Conservation (phyloP, 2,113 vertebrate genomes). For the Micronycteris hirsuta region DNA sequence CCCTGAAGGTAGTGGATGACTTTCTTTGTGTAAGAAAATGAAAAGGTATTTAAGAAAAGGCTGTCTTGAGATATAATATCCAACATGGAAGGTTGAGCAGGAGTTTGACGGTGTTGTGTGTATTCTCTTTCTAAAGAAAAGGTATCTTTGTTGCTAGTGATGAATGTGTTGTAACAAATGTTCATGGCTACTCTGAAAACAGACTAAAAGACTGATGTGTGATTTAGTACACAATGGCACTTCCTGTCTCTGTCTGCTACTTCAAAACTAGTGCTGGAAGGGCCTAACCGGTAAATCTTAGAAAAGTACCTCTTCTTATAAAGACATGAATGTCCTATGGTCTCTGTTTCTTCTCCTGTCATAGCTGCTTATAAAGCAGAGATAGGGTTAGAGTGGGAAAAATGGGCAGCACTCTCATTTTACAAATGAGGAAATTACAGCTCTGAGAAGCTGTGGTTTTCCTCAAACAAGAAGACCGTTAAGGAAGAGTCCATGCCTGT, state of each 20-base stretch:
- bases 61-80: not conserved
- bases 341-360: slow-evolving; percentile 35
- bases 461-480: not conserved
- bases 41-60: not conserved
- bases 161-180: not conserved
- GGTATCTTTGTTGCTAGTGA: not conserved
- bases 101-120: not conserved
- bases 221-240: slow-evolving; percentile 14
- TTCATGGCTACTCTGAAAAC: slow-evolving; percentile 4
- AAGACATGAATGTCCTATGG: not conserved
- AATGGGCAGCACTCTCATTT: not conserved
- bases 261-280: not conserved
- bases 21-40: not conserved
- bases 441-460: not conserved
- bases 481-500: not conserved
- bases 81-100: not conserved
- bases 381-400: not conserved
- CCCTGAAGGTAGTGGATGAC: not conserved
- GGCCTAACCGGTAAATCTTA: slow-evolving; percentile 16
- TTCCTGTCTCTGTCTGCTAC: slow-evolving; percentile 21
- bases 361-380: not conserved
- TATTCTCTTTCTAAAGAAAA: slow-evolving; percentile 28
- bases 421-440: not conserved
- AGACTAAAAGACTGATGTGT: slow-evolving; percentile 8
- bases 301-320: slow-evolving; percentile 12